Evolutionary conservation across 2,888 invertebrate genomes (phyloP).

Genomic region (Parochlus steinenii): DNA sequence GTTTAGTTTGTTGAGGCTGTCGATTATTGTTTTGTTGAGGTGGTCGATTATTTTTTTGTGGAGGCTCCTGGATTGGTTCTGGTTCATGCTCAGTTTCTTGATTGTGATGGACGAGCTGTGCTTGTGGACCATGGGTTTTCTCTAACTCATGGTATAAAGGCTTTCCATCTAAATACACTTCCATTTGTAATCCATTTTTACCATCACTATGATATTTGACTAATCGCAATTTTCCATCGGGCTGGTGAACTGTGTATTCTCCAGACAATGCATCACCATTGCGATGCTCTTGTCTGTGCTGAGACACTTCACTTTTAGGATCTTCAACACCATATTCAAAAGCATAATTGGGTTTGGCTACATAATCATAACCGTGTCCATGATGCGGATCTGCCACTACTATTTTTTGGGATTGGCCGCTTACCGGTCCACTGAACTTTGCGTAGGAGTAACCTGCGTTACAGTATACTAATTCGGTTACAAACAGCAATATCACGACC

Average conservation of each 20-base stretch:
- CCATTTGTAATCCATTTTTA: constrained; percentile 53
- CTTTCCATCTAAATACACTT: constrained; percentile 27
- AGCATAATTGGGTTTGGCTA: constrained; percentile 57
- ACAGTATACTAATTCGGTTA: too few relatives aligned
- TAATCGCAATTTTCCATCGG: constrained; percentile 53
- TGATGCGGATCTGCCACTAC: constrained; percentile 34
- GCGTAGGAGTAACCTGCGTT: constrained; percentile 54
- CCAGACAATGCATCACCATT: constrained; percentile 56
- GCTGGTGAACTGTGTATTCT: constrained; percentile 47
- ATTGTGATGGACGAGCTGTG: not conserved
- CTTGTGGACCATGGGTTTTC: constrained; percentile 15
- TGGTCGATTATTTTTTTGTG: constrained; percentile 14
- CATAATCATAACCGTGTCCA: constrained; percentile 45
- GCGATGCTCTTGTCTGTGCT: constrained; percentile 53
- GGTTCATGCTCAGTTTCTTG: constrained; percentile 8
- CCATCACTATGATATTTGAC: constrained; percentile 60
- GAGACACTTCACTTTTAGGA: constrained; percentile 51
- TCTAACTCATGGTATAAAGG: constrained; percentile 13
- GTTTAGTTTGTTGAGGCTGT: not conserved
- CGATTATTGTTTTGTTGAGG: constrained; percentile 11
- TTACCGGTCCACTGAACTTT: constrained; percentile 57
- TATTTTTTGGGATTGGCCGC: constrained; percentile 46
- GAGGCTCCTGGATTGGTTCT: not conserved
- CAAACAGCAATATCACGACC: too few relatives aligned
- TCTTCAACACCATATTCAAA: constrained; percentile 65